Conservation (phyloP, 1,140 invertebrate species). For the Phymastichus coffea region DNA sequence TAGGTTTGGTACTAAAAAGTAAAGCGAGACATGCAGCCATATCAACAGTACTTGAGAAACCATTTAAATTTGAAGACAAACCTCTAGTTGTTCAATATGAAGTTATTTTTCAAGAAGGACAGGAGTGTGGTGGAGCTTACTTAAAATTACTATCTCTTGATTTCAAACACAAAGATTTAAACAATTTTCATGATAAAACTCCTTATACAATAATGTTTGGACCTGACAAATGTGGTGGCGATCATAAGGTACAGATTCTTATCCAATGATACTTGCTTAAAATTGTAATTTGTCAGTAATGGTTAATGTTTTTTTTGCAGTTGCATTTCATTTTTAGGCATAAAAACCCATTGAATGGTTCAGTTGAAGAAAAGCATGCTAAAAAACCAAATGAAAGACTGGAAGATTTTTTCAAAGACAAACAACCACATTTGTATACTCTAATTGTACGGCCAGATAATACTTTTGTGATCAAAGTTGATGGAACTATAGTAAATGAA, state of each 20-base stretch:
- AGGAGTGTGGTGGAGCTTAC: slow-evolving; percentile 98
- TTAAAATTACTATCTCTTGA: slow-evolving; percentile 84
- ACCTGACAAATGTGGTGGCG: slow-evolving; percentile 97
- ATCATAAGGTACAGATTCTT: slow-evolving; percentile 71
- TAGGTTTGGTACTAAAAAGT: slow-evolving; percentile 88
- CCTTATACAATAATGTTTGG: slow-evolving; percentile 99
- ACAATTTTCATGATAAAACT: slow-evolving; percentile 91
- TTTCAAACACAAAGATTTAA: slow-evolving; percentile 70
- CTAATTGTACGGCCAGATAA: slow-evolving; percentile 89
- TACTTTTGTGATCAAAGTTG: slow-evolving; percentile 69
- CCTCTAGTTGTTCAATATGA: slow-evolving; percentile 95
- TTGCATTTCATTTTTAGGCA: slow-evolving; percentile 98
- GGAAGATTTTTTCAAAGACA: slow-evolving; percentile 91
- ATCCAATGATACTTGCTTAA: not conserved
- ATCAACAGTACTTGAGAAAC: slow-evolving; percentile 73
- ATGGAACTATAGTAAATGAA: slow-evolving; percentile 78
- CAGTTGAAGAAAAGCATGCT: slow-evolving; percentile 86
- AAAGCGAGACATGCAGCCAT: slow-evolving; percentile 97
- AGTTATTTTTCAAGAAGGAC: slow-evolving; percentile 85
- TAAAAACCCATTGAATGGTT: slow-evolving; percentile 90
- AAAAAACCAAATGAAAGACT: slow-evolving; percentile 84
- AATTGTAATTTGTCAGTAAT: too few species aligned
- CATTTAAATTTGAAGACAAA: slow-evolving; percentile 84
- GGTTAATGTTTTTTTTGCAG: slow-evolving; percentile 56
- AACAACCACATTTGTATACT: slow-evolving; percentile 93